Conservation (phyloP, 2,888 invertebrate genomes). For the Apodemia hepburni region DNA sequence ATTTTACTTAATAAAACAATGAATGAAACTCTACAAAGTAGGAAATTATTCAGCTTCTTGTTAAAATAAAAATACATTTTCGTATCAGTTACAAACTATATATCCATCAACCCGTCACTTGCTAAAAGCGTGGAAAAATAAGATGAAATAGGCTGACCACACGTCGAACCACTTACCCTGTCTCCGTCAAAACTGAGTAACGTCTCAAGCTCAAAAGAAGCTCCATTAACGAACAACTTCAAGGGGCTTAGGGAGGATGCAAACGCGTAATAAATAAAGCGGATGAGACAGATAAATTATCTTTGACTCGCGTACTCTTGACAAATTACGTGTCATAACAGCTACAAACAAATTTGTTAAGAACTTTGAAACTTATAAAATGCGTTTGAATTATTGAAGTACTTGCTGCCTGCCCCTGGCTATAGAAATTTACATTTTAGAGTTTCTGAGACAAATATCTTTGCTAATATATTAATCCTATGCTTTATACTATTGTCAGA, state of each 20-base stretch:
- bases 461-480: not conserved
- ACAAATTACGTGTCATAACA: constrained; percentile 77
- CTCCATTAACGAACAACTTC: constrained; percentile 73
- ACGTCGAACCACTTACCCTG: constrained; percentile 34
- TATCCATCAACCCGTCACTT: constrained; percentile 58
- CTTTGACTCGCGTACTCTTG: constrained; percentile 73
- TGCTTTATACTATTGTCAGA: not conserved
- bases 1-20: not conserved
- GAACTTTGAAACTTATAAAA: constrained; percentile 65
- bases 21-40: not conserved
- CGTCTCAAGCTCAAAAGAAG: constrained; percentile 61
- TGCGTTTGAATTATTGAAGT: constrained; percentile 37
- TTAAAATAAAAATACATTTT: not conserved
- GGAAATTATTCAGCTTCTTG: not conserved
- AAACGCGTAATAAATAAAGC: constrained; percentile 77
- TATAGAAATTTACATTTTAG: not conserved
- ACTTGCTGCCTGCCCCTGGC: constrained; percentile 7
- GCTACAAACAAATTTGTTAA: constrained; percentile 72
- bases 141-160: constrained; percentile 48
- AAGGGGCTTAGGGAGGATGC: constrained; percentile 69
- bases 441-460: not conserved
- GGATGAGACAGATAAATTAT: constrained; percentile 78
- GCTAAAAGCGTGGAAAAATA: constrained; percentile 50
- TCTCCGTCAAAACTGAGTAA: constrained; percentile 50
- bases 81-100: constrained; percentile 34